Conservation (phyloP, 2,888 invertebrate genomes). For the Campoplex capitator region DNA sequence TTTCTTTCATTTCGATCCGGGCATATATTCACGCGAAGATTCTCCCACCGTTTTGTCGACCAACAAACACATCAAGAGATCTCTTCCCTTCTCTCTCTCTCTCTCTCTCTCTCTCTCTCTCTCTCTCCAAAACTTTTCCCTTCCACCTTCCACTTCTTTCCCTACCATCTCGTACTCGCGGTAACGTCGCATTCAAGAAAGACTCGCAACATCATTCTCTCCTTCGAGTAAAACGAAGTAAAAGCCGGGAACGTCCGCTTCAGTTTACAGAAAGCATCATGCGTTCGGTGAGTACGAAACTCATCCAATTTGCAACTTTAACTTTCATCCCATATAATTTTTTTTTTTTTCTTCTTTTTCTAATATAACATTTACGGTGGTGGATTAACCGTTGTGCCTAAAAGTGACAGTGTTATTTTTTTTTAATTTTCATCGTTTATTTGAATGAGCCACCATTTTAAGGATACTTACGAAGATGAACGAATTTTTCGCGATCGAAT, state of each 20-base stretch:
- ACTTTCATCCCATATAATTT: background rate
- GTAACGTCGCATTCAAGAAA: conserved; percentile 20
- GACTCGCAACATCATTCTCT: conserved; percentile 74
- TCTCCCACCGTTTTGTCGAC: conserved; percentile 42
- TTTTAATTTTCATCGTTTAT: background rate
- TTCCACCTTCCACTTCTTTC: conserved; percentile 25
- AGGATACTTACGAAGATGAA: conserved; percentile 9
- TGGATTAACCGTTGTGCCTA: conserved; percentile 38
- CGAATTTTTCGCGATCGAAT: background rate
- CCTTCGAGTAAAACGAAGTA: conserved; percentile 72
- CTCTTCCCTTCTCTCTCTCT: conserved; percentile 35
- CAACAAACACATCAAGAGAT: background rate
- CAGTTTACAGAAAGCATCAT: conserved; percentile 83
- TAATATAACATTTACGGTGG: background rate
- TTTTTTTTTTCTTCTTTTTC: background rate
- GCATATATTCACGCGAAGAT: conserved; percentile 10
- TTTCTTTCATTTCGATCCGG: conserved; percentile 38
- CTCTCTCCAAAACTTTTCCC: conserved; percentile 34
- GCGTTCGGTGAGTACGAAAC: conserved; percentile 84
- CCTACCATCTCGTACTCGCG: conserved; percentile 42
- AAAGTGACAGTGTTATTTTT: conserved; percentile 45
- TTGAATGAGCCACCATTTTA: background rate
- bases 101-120: no score
- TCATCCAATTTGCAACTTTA: conserved; percentile 50
- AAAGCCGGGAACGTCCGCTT: conserved; percentile 78